These are phyloP conservation scores for Acomys russatus DNA, from an alignment of 2,797 vertebrate species.

Conservation along the genomic window DNA sequence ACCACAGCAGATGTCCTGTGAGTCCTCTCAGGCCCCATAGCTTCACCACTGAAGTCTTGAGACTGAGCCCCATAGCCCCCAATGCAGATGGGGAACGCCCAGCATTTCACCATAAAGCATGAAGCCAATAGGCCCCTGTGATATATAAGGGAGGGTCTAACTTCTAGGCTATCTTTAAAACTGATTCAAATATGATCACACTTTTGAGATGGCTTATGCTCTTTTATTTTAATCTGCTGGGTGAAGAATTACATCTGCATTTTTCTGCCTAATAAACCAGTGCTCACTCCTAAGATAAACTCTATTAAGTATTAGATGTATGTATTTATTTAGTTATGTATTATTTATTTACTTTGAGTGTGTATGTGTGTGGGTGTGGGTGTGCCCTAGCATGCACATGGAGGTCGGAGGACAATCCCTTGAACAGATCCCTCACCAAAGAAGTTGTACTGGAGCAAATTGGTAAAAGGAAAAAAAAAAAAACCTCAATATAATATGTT, in stretches of 20 bases:
- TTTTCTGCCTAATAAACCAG: not conserved
- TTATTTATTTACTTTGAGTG: not conserved
- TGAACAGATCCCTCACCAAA: not conserved
- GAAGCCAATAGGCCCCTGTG: not conserved
- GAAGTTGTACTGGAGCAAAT: not conserved
- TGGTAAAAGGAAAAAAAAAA: not conserved
- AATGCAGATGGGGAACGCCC: not conserved
- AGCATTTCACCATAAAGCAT: not conserved
- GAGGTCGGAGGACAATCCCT: not conserved
- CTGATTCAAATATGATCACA: not conserved
- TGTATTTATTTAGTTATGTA: not conserved
- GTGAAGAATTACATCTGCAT: not conserved
- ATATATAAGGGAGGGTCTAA: not conserved
- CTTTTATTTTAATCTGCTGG: not conserved
- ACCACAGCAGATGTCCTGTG: not conserved
- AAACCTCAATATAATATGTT: not conserved
- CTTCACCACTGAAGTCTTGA: not conserved
- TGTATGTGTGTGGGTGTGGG: too few relatives aligned
- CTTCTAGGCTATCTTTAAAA: not conserved
- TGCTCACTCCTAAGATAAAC: not conserved
- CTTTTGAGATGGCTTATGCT: not conserved
- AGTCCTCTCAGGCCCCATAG: not conserved
- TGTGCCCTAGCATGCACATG: not conserved
- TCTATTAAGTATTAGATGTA: not conserved
- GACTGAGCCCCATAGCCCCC: not conserved